phyloP scores from a whole-genome alignment of 2,113 vertebrate genomes.

The Anser brachyrhynchus region DNA sequence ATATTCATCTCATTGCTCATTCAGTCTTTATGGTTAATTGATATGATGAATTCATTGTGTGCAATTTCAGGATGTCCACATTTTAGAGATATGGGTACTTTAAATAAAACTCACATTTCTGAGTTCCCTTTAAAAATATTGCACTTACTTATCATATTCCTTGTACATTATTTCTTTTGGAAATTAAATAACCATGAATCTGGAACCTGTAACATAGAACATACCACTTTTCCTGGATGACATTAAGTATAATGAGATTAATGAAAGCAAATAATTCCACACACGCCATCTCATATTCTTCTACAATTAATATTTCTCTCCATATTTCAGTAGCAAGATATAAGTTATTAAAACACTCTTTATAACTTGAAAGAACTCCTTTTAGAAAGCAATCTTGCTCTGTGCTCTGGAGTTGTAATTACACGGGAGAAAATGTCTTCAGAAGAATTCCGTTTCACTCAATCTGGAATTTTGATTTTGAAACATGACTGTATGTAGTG shows the following conservation, averaged over 20 bases:
- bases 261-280: background rate
- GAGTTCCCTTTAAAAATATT: background rate
- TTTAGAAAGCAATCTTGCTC: background rate
- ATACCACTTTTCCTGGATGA: background rate
- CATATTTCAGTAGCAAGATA: background rate
- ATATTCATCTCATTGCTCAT: background rate
- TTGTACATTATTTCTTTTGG: background rate
- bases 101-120: background rate
- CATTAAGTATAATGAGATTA: background rate
- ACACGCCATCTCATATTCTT: background rate
- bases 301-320: background rate
- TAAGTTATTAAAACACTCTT: background rate
- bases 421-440: background rate
- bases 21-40: background rate
- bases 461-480: background rate
- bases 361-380: background rate
- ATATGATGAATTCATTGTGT: background rate
- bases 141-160: background rate
- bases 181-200: background rate
- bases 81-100: background rate
- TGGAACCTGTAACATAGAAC: background rate
- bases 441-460: background rate
- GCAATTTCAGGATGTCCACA: background rate
- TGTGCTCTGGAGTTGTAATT: background rate
- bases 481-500: background rate